A percentile compares a stretch with the other conserved stretches of the same genome.
Conservation (phyloP, 2,888 invertebrate genomes). For the Tanypteryx hageni region DNA sequence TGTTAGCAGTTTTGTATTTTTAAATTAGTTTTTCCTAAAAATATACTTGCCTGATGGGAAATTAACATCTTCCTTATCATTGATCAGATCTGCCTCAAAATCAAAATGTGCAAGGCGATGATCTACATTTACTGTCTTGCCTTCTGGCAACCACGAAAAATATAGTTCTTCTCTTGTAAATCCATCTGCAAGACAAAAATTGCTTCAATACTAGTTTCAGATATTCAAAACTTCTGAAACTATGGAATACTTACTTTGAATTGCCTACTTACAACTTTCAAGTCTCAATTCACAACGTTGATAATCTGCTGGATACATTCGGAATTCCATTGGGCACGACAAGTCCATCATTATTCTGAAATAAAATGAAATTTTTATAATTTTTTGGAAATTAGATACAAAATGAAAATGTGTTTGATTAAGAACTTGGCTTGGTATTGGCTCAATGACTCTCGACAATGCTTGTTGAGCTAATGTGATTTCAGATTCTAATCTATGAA, state of each 20-base stretch:
- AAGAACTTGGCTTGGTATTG: too few species aligned
- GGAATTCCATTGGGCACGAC: slow-evolving; percentile 71
- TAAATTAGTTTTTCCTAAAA: neutral
- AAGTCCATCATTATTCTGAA: slow-evolving; percentile 70
- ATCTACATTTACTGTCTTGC: slow-evolving; percentile 39
- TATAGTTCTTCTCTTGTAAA: slow-evolving; percentile 56
- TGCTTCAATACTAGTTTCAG: too few species aligned
- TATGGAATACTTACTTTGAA: neutral
- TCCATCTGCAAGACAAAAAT: slow-evolving; percentile 44
- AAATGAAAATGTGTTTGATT: neutral
- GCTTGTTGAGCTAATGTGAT: too few species aligned
- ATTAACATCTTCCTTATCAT: slow-evolving; percentile 57
- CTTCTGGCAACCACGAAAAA: slow-evolving; percentile 60
- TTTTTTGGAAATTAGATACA: neutral
- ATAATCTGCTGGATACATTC: slow-evolving; percentile 70
- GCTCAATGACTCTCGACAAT: neutral
- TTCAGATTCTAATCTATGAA: too few species aligned
- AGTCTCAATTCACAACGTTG: slow-evolving; percentile 70
- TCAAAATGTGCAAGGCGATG: slow-evolving; percentile 62
- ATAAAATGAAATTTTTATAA: neutral
- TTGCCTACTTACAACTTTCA: slow-evolving; percentile 69
- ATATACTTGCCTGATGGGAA: slow-evolving; percentile 59
- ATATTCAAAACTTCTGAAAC: neutral
- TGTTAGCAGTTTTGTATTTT: neutral
- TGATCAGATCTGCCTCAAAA: slow-evolving; percentile 31